Evolutionary conservation across 2,888 invertebrate species (phyloP).

Genomic region (Orthosia cruda): DNA sequence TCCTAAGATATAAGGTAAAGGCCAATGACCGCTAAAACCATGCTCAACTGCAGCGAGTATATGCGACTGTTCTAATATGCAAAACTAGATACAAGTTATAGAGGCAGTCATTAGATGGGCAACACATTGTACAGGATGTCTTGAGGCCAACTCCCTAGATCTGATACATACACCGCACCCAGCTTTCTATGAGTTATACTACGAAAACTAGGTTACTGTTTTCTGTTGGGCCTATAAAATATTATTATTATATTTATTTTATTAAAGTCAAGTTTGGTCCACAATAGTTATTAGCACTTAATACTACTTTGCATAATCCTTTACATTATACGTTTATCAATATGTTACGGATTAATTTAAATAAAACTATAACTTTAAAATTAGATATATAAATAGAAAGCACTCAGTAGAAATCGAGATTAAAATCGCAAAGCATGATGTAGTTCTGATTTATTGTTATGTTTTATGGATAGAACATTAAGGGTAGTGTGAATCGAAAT

Average conservation of each 20-base stretch:
- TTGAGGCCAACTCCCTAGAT: conserved; percentile 80
- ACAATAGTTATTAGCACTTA: too few relatives aligned
- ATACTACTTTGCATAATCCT: too few relatives aligned
- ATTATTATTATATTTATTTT: neutral
- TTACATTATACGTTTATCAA: too few relatives aligned
- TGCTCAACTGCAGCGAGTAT: conserved; percentile 25
- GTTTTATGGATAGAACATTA: too few relatives aligned
- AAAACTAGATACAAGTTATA: conserved; percentile 68
- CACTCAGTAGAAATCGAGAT: too few relatives aligned
- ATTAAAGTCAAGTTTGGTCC: neutral
- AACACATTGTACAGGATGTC: conserved; percentile 87
- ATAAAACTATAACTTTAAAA: too few relatives aligned
- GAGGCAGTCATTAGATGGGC: conserved; percentile 81
- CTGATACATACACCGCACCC: conserved; percentile 82
- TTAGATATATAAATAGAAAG: too few relatives aligned
- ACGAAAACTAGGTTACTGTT: conserved; percentile 69
- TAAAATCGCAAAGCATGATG: too few relatives aligned
- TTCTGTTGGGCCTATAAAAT: neutral
- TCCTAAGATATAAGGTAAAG: neutral
- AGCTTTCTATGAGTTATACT: conserved; percentile 82
- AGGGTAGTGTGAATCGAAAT: too few relatives aligned
- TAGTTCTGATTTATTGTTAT: too few relatives aligned
- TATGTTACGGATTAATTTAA: too few relatives aligned
- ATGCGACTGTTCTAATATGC: conserved; percentile 71
- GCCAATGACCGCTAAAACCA: conserved; percentile 2